Conservation (phyloP, 1,140 invertebrate genomes). For the Nasonia vitripennis region DNA sequence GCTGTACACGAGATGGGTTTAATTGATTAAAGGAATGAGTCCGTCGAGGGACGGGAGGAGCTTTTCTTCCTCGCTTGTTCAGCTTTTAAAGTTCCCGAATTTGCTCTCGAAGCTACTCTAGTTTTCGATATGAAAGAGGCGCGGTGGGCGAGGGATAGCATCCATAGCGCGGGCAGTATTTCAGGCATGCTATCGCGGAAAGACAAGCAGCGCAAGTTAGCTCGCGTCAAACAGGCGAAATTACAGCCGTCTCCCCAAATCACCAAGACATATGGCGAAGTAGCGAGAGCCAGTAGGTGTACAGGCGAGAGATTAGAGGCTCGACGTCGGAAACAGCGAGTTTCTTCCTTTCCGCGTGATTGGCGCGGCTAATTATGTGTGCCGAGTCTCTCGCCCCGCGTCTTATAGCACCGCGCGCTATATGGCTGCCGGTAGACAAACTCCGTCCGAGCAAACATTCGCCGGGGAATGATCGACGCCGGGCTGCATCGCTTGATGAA, state of each 20-base stretch:
- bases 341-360: slow-evolving; percentile 16
- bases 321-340: background rate
- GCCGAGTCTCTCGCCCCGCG: background rate
- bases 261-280: background rate
- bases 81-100: too few species aligned
- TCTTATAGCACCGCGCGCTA: background rate
- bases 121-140: too few species aligned
- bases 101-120: too few species aligned
- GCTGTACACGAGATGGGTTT: background rate
- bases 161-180: too few species aligned
- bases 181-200: too few species aligned
- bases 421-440: slow-evolving; percentile 13
- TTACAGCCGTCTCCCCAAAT: background rate
- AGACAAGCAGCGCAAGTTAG: too few species aligned
- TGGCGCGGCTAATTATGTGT: slow-evolving; percentile 39
- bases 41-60: background rate
- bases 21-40: slow-evolving; percentile 11
- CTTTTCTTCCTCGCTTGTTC: too few species aligned
- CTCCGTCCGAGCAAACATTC: slow-evolving; percentile 22
- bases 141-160: background rate
- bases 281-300: background rate
- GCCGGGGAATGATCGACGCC: slow-evolving; percentile 9
- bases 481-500: slow-evolving; percentile 12
- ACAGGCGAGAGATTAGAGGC: background rate
- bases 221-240: background rate